Conservation (phyloP, 1,140 invertebrate genomes). For the Orchesella cincta region DNA sequence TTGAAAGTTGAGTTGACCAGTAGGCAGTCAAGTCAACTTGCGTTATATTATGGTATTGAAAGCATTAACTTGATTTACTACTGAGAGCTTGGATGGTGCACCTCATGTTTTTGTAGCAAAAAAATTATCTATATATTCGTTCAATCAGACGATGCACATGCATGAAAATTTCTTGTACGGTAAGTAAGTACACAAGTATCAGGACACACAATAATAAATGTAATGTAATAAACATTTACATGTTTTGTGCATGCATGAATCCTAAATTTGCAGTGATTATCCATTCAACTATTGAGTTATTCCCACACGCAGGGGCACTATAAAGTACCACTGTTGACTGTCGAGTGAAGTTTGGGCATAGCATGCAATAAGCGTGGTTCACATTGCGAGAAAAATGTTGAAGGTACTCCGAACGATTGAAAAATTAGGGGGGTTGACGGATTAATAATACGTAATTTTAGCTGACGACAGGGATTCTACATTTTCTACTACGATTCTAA, state of each 20-base stretch:
- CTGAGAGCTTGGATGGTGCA: neutral
- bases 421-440: neutral
- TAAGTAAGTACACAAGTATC: neutral
- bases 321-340: neutral
- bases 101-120: neutral
- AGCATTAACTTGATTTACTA: neutral
- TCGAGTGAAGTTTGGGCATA: neutral
- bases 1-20: constrained; percentile 1
- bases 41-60: neutral
- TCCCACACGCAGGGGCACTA: neutral
- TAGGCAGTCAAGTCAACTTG: neutral
- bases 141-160: neutral
- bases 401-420: neutral
- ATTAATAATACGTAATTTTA: neutral
- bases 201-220: neutral
- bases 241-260: constrained; percentile 8
- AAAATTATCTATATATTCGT: no score
- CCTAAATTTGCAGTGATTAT: neutral
- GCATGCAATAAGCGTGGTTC: neutral
- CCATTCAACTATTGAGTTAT: neutral
- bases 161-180: neutral
- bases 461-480: no score
- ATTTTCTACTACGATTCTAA: no score
- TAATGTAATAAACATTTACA: neutral
- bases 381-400: neutral